Evolutionary conservation across 2,113 vertebrate genomes (phyloP), one percentile per base, ranked within the genome.

Genomic region (Dicrurus megarhynchus): DNA sequence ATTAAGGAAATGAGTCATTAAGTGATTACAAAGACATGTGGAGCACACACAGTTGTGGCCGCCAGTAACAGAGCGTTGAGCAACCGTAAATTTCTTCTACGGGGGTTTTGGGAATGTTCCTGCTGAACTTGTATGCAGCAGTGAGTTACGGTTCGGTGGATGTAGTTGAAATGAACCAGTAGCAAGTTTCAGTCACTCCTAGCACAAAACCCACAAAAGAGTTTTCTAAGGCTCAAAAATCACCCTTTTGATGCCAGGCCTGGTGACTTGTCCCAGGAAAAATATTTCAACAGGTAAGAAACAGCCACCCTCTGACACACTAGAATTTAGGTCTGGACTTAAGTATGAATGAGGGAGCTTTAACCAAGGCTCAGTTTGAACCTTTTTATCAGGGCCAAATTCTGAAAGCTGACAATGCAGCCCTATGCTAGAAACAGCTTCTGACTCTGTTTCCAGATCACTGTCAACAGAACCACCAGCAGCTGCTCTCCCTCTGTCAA

Each of bases 1-100:
- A 97, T 97, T 97, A 97, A 97, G 97, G 97, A 97, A 97, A 97
- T 97, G 97, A 97, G 96, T 97, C 97, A 97, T 97, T 97, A 97
- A 97, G 97, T 97, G 97, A 97, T 97, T 97, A 97, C 97, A 97
- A 97, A 97, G 97, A 97, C 97, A 97, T 97, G 97, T 97, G 97
- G 97, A 97, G 95, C 13, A 8, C 96, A 97, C 96, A 96, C 95
- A 96, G 96, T 97, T 96, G 97, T 97, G 95, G 97, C 90, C 92
- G 95, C 96, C 96, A 91, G 93, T 92, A 95, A 77, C 42, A 52
- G 84, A 95, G 96, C 41, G 2, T 96, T 89, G 96, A 97, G 97
- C 95, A 97, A 87, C 78, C 65, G 82, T 95, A 93, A 61, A 82
- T 94, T 88, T 92, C 93, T 97, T 94, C 96, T 95, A 76, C 2